These are phyloP conservation scores for Chaetodon auriga DNA, from an alignment of 2,113 vertebrate genomes.

Conservation along the genomic window DNA sequence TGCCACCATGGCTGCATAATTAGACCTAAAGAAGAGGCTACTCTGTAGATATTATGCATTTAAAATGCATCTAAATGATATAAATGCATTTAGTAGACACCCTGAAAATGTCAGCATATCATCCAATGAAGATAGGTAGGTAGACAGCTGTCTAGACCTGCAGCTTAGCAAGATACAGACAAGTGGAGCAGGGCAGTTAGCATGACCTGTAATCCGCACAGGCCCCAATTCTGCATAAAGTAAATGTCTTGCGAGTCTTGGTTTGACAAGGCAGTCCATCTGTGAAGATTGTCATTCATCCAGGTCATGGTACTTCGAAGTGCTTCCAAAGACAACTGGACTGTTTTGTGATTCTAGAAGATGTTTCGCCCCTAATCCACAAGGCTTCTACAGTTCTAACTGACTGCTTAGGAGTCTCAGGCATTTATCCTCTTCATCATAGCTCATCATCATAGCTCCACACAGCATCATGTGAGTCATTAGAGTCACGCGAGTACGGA, in stretches of 20 bases:
- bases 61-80: not conserved
- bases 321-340: too few species aligned
- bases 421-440: too few species aligned
- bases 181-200: conserved; percentile 56
- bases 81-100: not conserved
- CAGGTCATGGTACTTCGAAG: too few species aligned
- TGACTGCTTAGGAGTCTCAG: too few species aligned
- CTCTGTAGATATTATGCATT: not conserved
- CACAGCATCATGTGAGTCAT: too few species aligned
- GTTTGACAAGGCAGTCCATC: conserved; percentile 45
- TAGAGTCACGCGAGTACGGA: too few species aligned
- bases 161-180: conserved; percentile 3
- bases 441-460: too few species aligned
- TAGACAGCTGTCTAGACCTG: conserved; percentile 49
- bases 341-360: too few species aligned
- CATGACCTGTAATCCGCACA: conserved; percentile 62
- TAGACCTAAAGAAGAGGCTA: not conserved
- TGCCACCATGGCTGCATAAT: not conserved
- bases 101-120: not conserved
- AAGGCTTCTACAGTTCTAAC: too few species aligned
- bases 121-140: conserved; percentile 23
- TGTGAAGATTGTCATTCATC: too few species aligned
- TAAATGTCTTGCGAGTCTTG: conserved; percentile 58
- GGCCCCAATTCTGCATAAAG: conserved; percentile 19
- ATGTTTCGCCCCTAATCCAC: too few species aligned